A percentile compares a stretch with the other conserved stretches of the same genome.
Conservation (phyloP, 2,113 vertebrate genomes). For the Mystacornis crossleyi region DNA sequence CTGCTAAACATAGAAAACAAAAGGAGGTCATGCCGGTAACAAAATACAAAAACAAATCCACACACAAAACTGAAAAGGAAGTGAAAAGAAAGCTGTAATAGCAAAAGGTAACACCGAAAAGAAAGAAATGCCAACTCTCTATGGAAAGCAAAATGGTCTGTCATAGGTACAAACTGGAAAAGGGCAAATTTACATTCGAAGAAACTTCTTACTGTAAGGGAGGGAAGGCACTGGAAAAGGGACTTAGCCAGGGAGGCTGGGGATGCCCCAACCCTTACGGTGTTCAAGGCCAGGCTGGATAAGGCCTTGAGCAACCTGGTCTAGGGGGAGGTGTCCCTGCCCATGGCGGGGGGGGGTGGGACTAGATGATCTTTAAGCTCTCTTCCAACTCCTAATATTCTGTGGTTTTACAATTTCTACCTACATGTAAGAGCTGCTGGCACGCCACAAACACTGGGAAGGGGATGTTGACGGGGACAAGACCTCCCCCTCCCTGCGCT, state of each 20-base stretch:
- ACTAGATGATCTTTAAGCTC: neutral
- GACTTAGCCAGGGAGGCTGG: no score
- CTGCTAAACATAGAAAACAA: neutral
- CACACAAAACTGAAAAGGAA: neutral
- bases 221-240: neutral
- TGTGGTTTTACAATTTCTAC: neutral
- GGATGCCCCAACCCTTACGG: neutral
- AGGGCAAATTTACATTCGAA: neutral
- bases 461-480: rapidly evolving
- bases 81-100: neutral
- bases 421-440: rapidly evolving
- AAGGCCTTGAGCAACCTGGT: neutral
- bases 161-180: rapidly evolving
- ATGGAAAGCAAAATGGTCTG: rapidly evolving
- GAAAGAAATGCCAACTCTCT: neutral
- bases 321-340: neutral
- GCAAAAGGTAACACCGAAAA: neutral
- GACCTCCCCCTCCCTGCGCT: neutral
- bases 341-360: rapidly evolving
- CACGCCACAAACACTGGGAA: neutral
- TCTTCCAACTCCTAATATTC: neutral
- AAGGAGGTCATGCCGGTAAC: neutral
- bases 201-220: neutral
- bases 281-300: neutral
- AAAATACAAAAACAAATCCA: neutral